Conservation (phyloP, 2,888 invertebrate genomes). For the Drosophila nr. perissopoda region DNA sequence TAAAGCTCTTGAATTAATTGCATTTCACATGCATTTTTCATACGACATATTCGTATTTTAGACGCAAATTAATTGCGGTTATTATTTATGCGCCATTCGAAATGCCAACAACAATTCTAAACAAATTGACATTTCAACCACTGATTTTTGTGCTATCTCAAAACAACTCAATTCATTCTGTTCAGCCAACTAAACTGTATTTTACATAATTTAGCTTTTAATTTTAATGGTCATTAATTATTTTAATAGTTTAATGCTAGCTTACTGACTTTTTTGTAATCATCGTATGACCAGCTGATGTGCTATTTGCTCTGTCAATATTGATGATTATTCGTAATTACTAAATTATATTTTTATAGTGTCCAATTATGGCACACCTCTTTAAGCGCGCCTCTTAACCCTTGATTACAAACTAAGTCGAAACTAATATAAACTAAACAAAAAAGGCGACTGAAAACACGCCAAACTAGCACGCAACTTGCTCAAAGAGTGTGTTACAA, state of each 20-base stretch:
- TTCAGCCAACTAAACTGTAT: neutral
- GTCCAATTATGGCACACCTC: slow-evolving; percentile 31
- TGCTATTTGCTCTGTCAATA: slow-evolving; percentile 12
- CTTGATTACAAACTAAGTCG: slow-evolving; percentile 56
- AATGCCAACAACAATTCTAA: slow-evolving; percentile 22
- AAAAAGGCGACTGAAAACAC: slow-evolving; percentile 42
- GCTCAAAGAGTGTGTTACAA: slow-evolving; percentile 44
- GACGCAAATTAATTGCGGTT: slow-evolving; percentile 66
- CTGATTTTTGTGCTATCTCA: neutral
- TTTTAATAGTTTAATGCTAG: neutral
- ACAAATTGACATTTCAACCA: neutral
- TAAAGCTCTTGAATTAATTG: slow-evolving; percentile 72
- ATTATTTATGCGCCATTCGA: slow-evolving; percentile 52
- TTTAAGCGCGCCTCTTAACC: slow-evolving; percentile 44
- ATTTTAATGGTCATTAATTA: slow-evolving; percentile 5
- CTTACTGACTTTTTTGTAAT: neutral
- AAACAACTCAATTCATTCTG: neutral
- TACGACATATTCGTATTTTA: slow-evolving; percentile 56
- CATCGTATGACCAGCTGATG: neutral
- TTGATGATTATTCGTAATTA: slow-evolving; percentile 29
- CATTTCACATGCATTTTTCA: slow-evolving; percentile 73
- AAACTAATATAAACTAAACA: slow-evolving; percentile 33
- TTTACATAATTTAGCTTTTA: neutral
- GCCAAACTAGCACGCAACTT: slow-evolving; percentile 69
- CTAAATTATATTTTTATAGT: slow-evolving; percentile 21